Evolutionary conservation across 2,888 invertebrate species (phyloP), one percentile per base, ranked within the genome.

Genomic region (Leucophenga maculata): DNA sequence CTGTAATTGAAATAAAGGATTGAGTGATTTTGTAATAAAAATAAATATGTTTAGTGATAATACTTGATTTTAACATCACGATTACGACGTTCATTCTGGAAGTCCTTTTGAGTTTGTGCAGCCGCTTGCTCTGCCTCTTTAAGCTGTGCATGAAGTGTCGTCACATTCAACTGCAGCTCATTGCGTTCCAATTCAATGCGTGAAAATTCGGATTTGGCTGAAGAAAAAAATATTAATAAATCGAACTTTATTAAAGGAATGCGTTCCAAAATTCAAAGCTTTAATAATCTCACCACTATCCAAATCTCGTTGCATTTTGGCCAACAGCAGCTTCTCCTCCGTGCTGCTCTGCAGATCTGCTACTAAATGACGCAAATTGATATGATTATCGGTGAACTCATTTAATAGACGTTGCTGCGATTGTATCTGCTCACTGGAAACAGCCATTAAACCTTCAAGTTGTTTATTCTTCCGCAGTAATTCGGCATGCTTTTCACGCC

Each of bases 371-470:
- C 89, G 79, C 60, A 89, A 60, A 50, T 78, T 84, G 6, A 89
- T 87, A 67, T 89, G 88, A 67, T 87, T 89, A 70, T 89, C 89
- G 0, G 88, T 88, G 32, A 87, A 83, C 65, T 88, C 88, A 39
- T 85, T 86, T 14, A 88, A 77, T 20, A 88, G 70, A 54, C 79
- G 83, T 65, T 89, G 89, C 66, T 88, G 88, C 0, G 87, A 86
- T 65, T 82, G 79, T 6, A 89, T 84, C 82, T 88, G 88, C 3
- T 80, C 83, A 26, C 87, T 85, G 6, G 86, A 84, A 55, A 88
- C 85, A 67, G 78, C 78, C 0, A 88, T 76, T 6, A 88, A 70
- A 1, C 85, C 78, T 72, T 87, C 87, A 16, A 88, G 72, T 60
- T 86, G 86, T 1, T 77, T 77, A 55, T 78, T 83, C 69, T 87